Evolutionary conservation across 1,140 invertebrate species (phyloP), one percentile per base, ranked within the genome.

Genomic region (Aphaenogaster floridana): DNA sequence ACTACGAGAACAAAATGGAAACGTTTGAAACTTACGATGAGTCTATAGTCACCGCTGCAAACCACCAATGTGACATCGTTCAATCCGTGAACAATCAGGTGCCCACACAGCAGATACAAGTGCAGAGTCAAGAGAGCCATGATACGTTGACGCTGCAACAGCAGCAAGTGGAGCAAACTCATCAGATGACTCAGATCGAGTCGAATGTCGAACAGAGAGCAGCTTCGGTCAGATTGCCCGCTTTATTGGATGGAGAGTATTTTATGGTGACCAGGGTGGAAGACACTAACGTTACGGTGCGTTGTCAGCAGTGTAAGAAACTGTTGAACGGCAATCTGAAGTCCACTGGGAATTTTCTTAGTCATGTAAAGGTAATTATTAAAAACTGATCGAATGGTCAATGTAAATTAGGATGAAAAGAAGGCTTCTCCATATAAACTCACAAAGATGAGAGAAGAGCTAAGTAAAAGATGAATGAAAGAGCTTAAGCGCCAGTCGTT

Each of bases 191-290:
- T 0, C 92, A 92, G 8, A 80, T 94, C 21, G 94, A 94, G 57
- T 86, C 92, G 7, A 94, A 93, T 86, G 36, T 85, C 28, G 93
- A 93, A 45, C 93, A 91, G 45, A 95, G 93, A 48, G 89, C 94
- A 79, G 93, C 93, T 57, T 93, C 95, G 48, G 91, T 95, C 57
- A 88, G 95, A 91, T 89, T 95, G 69, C 95, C 95, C 36, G 95
- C 95, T n/a, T 94, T 95, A 86, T 84, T 95, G 6, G 95, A 95
- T 89, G 95, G 95, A 54, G 95, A 96, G 86, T 95, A 95, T 74
- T 96, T 95, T 72, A 92, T 90, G 34, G 95, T 95, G 28, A 94
- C 94, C 28, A 93, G 94, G 85, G 92, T 95, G 17, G 94, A 95
- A 69, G 94, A 95, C 66, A 93, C 93, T 2, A 95, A 95, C 86